A percentile compares a stretch with the other conserved stretches of the same genome.
These are phyloP conservation scores for Brachionus manjavacas DNA, from an alignment of 1,140 invertebrate species.

Conservation along the genomic window DNA sequence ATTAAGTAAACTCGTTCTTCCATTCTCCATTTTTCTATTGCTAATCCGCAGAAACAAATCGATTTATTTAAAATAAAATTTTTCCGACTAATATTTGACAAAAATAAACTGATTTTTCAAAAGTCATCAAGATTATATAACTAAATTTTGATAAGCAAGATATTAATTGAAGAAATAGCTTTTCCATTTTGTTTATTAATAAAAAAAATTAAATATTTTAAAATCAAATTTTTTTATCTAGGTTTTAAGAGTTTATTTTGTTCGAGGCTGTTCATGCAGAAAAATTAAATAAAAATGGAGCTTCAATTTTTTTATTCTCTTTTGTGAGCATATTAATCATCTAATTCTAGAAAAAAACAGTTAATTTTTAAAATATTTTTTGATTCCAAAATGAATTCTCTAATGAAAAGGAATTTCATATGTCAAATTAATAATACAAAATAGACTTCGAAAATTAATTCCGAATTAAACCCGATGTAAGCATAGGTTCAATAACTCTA, in stretches of 20 bases:
- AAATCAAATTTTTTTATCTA: neutral
- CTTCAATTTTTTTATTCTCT: too few relatives aligned
- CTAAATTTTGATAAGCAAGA: neutral
- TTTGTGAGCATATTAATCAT: neutral
- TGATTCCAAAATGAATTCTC: neutral
- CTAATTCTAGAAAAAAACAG: neutral
- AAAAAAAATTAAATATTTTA: neutral
- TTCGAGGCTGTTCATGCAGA: too few relatives aligned
- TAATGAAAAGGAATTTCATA: neutral
- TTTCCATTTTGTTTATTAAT: neutral
- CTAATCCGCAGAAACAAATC: neutral
- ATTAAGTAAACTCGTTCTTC: neutral
- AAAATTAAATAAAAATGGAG: too few relatives aligned
- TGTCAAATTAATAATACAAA: conserved; percentile 6
- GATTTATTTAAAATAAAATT: neutral
- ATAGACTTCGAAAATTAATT: neutral
- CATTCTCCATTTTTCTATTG: neutral
- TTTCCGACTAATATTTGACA: neutral
- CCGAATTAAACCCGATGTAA: neutral
- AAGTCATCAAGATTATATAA: neutral
- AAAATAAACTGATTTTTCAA: neutral
- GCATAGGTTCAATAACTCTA: neutral
- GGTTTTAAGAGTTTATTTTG: too few relatives aligned
- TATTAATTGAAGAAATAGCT: too few relatives aligned
- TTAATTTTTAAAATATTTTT: neutral